A percentile compares a stretch with the other conserved stretches of the same genome.
Conservation (phyloP, 2,888 invertebrate genomes). For the Leptogaster cylindrica region DNA sequence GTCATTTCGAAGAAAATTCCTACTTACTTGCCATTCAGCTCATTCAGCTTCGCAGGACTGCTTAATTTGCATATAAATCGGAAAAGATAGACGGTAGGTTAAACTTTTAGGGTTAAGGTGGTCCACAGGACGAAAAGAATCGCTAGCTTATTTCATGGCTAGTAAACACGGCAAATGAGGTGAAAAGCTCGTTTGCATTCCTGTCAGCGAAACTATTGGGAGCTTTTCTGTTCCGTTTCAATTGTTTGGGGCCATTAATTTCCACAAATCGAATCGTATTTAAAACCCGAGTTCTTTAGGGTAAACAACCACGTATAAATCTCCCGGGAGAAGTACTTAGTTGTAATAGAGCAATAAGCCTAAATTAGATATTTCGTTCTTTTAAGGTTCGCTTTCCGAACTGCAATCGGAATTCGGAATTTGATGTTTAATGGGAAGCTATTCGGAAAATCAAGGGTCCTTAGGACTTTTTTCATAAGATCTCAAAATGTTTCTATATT, state of each 20-base stretch:
- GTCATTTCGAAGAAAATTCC: no score
- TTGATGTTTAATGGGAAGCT: background rate
- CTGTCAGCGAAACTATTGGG: conserved; percentile 37
- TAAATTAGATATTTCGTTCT: conserved; percentile 24
- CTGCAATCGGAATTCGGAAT: conserved; percentile 14
- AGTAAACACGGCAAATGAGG: conserved; percentile 39
- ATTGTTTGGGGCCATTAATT: conserved; percentile 38
- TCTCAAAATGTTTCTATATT: no score
- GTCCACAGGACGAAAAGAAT: conserved; percentile 26
- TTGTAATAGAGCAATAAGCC: conserved; percentile 33
- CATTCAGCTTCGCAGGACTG: conserved; percentile 29
- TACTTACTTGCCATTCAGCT: conserved; percentile 44
- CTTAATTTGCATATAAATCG: conserved; percentile 47
- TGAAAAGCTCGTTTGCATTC: conserved; percentile 41
- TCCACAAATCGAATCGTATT: conserved; percentile 36
- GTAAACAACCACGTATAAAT: conserved; percentile 3
- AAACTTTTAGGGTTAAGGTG: conserved; percentile 35
- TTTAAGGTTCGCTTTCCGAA: background rate
- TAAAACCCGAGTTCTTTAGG: conserved; percentile 1
- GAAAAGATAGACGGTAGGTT: conserved; percentile 38
- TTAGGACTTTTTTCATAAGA: no score
- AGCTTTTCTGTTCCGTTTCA: conserved; percentile 40
- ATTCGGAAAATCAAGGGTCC: background rate
- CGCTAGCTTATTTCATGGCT: conserved; percentile 38
- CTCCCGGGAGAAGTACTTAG: conserved; percentile 26